phyloP scores from a whole-genome alignment of 2,797 vertebrate species.

The Sparus aurata region DNA sequence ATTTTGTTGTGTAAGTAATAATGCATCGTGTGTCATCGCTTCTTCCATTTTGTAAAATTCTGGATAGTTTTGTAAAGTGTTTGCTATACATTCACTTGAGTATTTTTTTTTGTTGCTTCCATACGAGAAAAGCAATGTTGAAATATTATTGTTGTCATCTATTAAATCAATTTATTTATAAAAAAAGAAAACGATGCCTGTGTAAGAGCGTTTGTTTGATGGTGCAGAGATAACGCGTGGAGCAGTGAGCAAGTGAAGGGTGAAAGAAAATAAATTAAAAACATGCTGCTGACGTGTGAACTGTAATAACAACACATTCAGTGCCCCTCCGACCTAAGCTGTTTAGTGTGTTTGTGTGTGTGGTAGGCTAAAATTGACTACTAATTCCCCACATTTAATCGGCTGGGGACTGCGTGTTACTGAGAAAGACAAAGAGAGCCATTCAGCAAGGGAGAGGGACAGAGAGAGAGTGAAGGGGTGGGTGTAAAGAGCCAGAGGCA shows the following conservation, averaged over 20 bases:
- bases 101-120: constrained; percentile 76
- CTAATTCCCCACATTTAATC: constrained; percentile 91
- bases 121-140: constrained; percentile 83
- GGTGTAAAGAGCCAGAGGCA: constrained; percentile 78
- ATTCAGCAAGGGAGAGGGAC: constrained; percentile 72
- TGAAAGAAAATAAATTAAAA: constrained; percentile 60
- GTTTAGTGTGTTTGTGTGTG: constrained; percentile 85
- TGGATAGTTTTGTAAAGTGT: constrained; percentile 84
- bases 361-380: constrained; percentile 86
- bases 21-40: constrained; percentile 76
- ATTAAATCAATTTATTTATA: constrained; percentile 88
- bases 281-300: constrained; percentile 77
- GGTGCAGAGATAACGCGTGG: constrained; percentile 20
- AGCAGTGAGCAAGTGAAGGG: constrained; percentile 27
- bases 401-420: constrained; percentile 85
- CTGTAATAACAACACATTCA: constrained; percentile 82
- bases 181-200: constrained; percentile 46
- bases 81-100: constrained; percentile 79
- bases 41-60: constrained; percentile 84
- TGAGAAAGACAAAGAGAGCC: constrained; percentile 78
- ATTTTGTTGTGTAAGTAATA: constrained; percentile 77
- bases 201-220: constrained; percentile 55
- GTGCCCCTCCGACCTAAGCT: constrained; percentile 78
- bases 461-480: constrained; percentile 72
- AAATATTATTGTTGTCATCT: constrained; percentile 84